Conservation (phyloP, 35 echinoderm and acorn worm species). For the Hemicentrotus pulcherrimus region DNA sequence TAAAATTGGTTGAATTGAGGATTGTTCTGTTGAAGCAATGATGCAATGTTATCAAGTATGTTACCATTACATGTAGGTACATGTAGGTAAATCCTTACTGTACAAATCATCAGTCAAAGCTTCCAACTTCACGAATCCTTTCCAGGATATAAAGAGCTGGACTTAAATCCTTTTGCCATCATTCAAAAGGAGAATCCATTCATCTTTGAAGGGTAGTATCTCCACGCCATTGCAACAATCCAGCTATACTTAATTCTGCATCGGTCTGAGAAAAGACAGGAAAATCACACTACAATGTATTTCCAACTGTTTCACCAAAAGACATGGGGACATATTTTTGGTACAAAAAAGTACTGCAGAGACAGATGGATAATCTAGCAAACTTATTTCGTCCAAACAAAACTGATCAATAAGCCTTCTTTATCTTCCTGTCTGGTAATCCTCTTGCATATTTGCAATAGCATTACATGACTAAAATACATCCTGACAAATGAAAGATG, state of each 20-base stretch:
- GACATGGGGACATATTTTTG: no score
- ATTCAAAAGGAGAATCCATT: not conserved
- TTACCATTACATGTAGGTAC: no score
- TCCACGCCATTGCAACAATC: not conserved
- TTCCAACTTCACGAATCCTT: not conserved
- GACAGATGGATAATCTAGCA: not conserved
- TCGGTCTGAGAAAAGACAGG: not conserved
- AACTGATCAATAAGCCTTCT: no score
- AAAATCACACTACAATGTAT: not conserved
- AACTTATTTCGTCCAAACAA: no score
- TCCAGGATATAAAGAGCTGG: not conserved
- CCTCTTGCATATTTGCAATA: no score
- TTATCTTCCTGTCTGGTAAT: no score
- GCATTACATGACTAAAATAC: not conserved
- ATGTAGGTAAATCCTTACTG: no score
- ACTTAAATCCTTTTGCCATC: no score
- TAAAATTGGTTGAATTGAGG: not conserved
- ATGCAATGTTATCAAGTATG: not conserved
- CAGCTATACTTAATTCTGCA: not conserved
- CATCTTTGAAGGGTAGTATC: not conserved
- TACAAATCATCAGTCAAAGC: not conserved
- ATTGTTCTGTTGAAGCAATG: not conserved
- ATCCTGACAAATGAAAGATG: not conserved
- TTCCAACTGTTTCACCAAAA: not conserved
- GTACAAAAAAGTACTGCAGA: not conserved